Evolutionary conservation across 2,113 vertebrate species (phyloP).

Genomic region (Uropsilus gracilis): DNA sequence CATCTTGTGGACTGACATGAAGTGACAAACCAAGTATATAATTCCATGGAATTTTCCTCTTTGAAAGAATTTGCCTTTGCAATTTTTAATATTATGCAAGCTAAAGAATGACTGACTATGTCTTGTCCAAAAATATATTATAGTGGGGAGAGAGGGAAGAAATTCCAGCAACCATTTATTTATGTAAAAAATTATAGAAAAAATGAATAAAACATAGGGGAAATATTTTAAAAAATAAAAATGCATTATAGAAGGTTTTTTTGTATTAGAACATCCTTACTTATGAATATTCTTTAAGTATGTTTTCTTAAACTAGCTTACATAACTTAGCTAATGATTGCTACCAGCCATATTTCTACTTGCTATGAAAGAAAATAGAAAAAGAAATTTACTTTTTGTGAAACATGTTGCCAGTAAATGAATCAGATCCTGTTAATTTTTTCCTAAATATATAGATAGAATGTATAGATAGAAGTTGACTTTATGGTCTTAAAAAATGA

Average conservation of each 20-base stretch:
- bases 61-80: slow-evolving; percentile 9
- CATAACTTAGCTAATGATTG: not conserved
- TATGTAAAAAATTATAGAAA: no score
- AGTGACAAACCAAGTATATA: not conserved
- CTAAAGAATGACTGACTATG: not conserved
- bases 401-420: not conserved
- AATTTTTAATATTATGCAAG: not conserved
- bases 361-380: not conserved
- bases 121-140: not conserved
- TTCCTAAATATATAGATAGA: not conserved
- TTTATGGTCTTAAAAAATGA: not conserved
- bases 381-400: not conserved
- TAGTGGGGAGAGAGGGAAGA: no score
- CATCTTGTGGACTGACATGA: not conserved
- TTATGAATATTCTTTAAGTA: not conserved
- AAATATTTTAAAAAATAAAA: no score
- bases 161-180: no score
- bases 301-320: slow-evolving; percentile 10
- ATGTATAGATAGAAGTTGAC: not conserved
- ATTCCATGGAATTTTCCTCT: not conserved
- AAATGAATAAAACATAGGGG: no score
- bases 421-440: not conserved
- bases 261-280: not conserved
- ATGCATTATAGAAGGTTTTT: not conserved
- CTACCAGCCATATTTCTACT: not conserved